Conservation (phyloP, 2,797 vertebrate species). For the Typhlichthys eigenmanni region DNA sequence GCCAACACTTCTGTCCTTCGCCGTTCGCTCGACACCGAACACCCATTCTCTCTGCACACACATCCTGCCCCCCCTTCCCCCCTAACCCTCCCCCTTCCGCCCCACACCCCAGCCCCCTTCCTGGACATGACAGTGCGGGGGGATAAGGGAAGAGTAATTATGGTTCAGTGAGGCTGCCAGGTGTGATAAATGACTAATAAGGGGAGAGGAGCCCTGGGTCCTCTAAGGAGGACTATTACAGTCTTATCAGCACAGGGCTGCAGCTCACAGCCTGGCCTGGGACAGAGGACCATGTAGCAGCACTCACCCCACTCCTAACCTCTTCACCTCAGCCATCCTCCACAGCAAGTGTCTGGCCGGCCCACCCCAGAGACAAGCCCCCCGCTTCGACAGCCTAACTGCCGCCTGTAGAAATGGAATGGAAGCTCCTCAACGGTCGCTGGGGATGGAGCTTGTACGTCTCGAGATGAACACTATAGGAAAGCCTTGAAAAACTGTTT, state of each 20-base stretch:
- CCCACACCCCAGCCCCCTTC: conserved; percentile 75
- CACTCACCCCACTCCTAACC: conserved; percentile 71
- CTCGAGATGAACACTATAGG: too few relatives aligned
- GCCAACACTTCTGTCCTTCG: background rate
- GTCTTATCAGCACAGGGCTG: conserved; percentile 95
- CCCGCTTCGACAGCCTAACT: conserved; percentile 57
- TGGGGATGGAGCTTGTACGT: too few relatives aligned
- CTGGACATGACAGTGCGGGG: conserved; percentile 94
- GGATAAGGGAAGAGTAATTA: conserved; percentile 99
- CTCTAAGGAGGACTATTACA: conserved; percentile 99
- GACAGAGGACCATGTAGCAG: conserved; percentile 82
- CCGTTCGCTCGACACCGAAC: conserved; percentile 39
- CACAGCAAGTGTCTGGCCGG: conserved; percentile 62
- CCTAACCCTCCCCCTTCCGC: conserved; percentile 46
- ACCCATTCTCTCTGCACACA: conserved; percentile 55
- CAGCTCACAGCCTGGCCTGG: conserved; percentile 81
- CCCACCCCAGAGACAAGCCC: conserved; percentile 69
- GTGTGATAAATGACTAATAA: conserved; percentile 99
- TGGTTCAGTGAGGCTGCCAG: conserved; percentile 99
- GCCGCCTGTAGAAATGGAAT: conserved; percentile 28
- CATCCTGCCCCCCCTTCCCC: conserved; percentile 76
- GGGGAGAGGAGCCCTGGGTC: conserved; percentile 88
- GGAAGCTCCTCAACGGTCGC: background rate
- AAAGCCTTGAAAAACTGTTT: too few relatives aligned
- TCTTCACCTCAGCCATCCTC: conserved; percentile 70